Percentiles rank a stretch among this genome's conserved stretches.
phyloP scores from a whole-genome alignment of 2,888 invertebrate genomes.

The Scaptomyza reducta region DNA sequence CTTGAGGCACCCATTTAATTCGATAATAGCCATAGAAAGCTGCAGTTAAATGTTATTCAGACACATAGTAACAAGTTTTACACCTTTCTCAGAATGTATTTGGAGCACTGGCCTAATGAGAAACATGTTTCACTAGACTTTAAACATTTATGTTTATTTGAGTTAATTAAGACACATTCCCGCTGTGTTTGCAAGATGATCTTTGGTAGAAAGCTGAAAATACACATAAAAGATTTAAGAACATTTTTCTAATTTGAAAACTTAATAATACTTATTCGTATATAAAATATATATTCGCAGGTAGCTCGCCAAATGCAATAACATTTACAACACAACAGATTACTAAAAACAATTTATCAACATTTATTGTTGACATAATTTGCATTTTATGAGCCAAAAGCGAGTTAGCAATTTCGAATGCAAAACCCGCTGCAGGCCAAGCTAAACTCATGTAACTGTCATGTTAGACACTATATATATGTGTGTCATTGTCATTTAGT shows the following conservation, averaged over 20 bases:
- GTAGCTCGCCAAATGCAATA: slow-evolving; percentile 5
- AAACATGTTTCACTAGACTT: not conserved
- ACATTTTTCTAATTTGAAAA: too few relatives aligned
- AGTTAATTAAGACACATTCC: slow-evolving; percentile 15
- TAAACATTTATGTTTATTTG: not conserved
- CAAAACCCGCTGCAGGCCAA: slow-evolving; percentile 8
- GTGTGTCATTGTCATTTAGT: slow-evolving; percentile 71
- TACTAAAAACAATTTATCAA: slow-evolving; percentile 70
- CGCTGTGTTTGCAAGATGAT: not conserved
- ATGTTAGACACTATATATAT: slow-evolving; percentile 17
- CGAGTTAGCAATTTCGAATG: slow-evolving; percentile 22
- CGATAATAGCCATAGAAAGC: slow-evolving; percentile 3
- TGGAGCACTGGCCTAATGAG: slow-evolving; percentile 1
- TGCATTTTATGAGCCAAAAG: slow-evolving; percentile 55
- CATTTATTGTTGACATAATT: slow-evolving; percentile 71
- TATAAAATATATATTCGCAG: not conserved
- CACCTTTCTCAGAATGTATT: not conserved
- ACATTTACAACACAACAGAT: slow-evolving; percentile 6
- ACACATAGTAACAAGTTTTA: slow-evolving; percentile 1
- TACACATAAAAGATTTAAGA: too few relatives aligned
- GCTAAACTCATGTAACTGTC: slow-evolving; percentile 37
- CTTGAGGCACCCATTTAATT: slow-evolving; percentile 5
- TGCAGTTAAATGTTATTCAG: slow-evolving; percentile 10
- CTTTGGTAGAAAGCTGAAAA: not conserved
- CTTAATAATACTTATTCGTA: too few relatives aligned